Conservation (phyloP, 2,113 vertebrate species). For the Saimiri boliviensis region DNA sequence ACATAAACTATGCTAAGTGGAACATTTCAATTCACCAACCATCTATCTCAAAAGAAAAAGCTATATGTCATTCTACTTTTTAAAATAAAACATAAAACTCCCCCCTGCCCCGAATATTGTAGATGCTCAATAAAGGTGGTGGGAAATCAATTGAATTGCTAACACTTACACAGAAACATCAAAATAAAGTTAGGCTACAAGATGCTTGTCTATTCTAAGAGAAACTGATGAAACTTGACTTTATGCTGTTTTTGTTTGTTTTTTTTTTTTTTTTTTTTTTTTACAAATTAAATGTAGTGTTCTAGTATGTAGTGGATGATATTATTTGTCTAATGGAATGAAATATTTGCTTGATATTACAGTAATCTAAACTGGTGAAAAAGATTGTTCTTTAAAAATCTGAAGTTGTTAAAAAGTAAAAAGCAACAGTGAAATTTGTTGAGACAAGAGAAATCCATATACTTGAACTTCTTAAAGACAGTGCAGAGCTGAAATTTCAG, state of each 20-base stretch:
- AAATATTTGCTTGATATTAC: slow-evolving; percentile 68
- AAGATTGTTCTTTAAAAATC: slow-evolving; percentile 65
- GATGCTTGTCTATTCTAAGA: background rate
- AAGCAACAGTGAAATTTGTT: slow-evolving; percentile 31
- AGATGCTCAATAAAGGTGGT: background rate
- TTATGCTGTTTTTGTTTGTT: no score
- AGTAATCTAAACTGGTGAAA: slow-evolving; percentile 62
- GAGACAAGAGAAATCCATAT: slow-evolving; percentile 49
- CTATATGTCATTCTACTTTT: background rate
- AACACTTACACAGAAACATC: background rate
- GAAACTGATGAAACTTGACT: slow-evolving; percentile 37
- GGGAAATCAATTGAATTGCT: background rate
- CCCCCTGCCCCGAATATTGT: background rate
- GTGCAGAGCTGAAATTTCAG: background rate
- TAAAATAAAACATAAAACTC: background rate
- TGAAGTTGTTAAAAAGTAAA: slow-evolving; percentile 35
- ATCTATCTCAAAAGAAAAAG: background rate
- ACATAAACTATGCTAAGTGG: background rate
- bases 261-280: slow-evolving; percentile 60
- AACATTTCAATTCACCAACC: background rate
- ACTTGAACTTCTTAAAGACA: background rate
- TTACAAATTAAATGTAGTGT: slow-evolving; percentile 70
- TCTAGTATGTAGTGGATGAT: slow-evolving; percentile 51
- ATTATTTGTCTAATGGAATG: slow-evolving; percentile 69
- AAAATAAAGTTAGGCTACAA: slow-evolving; percentile 42